Percentiles rank a stretch among this genome's conserved stretches.
Conservation (phyloP, 1,140 invertebrate species). For the Aleiodes sp. region DNA sequence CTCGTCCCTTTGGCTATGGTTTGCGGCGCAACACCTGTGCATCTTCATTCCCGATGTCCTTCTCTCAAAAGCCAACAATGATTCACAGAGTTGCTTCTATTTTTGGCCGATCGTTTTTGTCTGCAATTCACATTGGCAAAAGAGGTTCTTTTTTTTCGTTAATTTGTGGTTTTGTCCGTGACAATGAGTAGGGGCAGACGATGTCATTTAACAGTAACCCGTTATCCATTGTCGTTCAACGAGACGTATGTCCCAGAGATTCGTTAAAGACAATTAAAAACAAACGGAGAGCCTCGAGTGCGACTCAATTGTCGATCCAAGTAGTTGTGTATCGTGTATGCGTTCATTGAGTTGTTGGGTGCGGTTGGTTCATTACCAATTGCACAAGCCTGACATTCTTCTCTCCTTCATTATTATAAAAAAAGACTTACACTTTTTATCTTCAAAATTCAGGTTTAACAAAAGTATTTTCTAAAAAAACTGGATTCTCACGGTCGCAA, state of each 20-base stretch:
- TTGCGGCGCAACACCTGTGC: too few species aligned
- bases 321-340: neutral
- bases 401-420: neutral
- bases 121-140: conserved; percentile 17
- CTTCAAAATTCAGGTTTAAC: neutral
- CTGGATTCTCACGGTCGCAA: neutral
- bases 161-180: neutral
- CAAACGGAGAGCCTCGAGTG: conserved; percentile 37
- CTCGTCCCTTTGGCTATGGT: too few species aligned
- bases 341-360: neutral
- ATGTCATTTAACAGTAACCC: conserved; percentile 36
- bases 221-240: conserved; percentile 49
- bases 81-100: too few species aligned
- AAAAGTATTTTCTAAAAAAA: neutral
- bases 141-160: conserved; percentile 7
- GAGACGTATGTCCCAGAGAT: conserved; percentile 24
- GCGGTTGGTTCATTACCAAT: neutral
- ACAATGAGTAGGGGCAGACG: conserved; percentile 22
- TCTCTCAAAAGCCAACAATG: too few species aligned
- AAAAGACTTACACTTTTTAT: neutral
- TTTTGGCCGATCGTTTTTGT: neutral
- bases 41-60: too few species aligned
- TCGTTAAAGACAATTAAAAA: conserved; percentile 56
- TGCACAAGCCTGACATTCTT: neutral
- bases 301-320: conserved; percentile 47